Evolutionary conservation across 2,888 invertebrate species (phyloP).

Genomic region (Cantharis nigra): DNA sequence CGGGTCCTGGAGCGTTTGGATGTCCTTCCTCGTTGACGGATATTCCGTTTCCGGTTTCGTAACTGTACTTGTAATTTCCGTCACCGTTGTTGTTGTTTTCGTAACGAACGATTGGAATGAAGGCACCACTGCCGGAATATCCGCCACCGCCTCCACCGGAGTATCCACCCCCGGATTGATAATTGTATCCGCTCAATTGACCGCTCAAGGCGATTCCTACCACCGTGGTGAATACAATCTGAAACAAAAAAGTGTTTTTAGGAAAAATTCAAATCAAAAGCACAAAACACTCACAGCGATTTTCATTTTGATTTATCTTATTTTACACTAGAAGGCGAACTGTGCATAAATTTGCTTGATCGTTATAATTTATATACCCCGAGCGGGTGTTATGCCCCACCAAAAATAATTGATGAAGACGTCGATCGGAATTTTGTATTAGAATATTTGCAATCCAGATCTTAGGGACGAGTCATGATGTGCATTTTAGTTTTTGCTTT

Average conservation of each 20-base stretch:
- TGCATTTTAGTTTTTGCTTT: constrained; percentile 14
- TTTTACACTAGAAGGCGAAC: constrained; percentile 1
- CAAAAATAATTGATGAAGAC: background rate
- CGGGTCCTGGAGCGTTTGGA: constrained; percentile 31
- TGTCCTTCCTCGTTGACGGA: constrained; percentile 59
- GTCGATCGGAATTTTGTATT: constrained; percentile 5
- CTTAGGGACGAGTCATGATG: constrained; percentile 11
- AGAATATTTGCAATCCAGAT: constrained; percentile 17
- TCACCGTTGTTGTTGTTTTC: constrained; percentile 67
- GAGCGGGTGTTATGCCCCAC: constrained; percentile 7
- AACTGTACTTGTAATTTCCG: constrained; percentile 65
- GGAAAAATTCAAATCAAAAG: background rate
- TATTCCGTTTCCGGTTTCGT: constrained; percentile 70
- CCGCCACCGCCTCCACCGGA: background rate
- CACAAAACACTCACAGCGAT: constrained; percentile 1
- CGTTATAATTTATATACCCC: constrained; percentile 14
- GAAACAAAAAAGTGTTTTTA: background rate
- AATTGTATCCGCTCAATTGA: constrained; percentile 4
- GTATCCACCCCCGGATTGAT: constrained; percentile 1
- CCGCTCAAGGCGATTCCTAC: constrained; percentile 9
- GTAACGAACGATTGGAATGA: constrained; percentile 64
- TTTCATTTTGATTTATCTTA: constrained; percentile 16
- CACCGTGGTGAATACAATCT: constrained; percentile 15
- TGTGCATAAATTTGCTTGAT: background rate
- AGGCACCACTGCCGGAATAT: constrained; percentile 26